Conservation (phyloP, 1,140 invertebrate genomes). For the Drosophila aff. region DNA sequence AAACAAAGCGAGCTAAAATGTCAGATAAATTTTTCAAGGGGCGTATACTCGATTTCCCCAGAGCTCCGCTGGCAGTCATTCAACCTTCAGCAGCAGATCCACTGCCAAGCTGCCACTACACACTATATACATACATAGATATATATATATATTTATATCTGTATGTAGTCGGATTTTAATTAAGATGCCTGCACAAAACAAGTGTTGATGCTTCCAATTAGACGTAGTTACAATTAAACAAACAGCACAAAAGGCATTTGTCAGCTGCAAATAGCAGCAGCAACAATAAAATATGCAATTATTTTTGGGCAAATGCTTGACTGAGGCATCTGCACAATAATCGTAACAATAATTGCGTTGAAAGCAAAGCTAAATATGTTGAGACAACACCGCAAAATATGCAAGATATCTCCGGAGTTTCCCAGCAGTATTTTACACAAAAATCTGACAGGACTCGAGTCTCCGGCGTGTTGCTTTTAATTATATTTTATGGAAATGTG, state of each 20-base stretch:
- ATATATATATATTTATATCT: not conserved
- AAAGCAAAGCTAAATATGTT: slow-evolving; percentile 62
- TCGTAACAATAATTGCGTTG: slow-evolving; percentile 71
- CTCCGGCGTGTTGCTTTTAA: slow-evolving; percentile 69
- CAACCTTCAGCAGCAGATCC: slow-evolving; percentile 63
- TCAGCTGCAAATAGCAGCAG: slow-evolving; percentile 44
- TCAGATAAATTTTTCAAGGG: slow-evolving; percentile 58
- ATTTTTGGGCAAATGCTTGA: slow-evolving; percentile 46
- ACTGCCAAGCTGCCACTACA: slow-evolving; percentile 3
- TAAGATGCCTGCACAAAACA: slow-evolving; percentile 46
- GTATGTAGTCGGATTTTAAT: slow-evolving; percentile 31
- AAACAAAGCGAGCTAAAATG: slow-evolving; percentile 72
- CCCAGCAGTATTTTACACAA: slow-evolving; percentile 38
- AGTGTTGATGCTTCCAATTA: slow-evolving; percentile 66
- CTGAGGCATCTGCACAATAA: slow-evolving; percentile 61
- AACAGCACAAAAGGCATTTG: slow-evolving; percentile 56
- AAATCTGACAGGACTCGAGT: slow-evolving; percentile 15
- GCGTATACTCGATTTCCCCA: slow-evolving; percentile 64
- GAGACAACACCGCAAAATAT: slow-evolving; percentile 63
- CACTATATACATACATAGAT: not conserved
- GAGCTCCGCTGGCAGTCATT: slow-evolving; percentile 58
- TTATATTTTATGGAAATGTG: slow-evolving; percentile 76
- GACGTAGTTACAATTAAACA: slow-evolving; percentile 48
- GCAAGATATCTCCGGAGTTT: slow-evolving; percentile 64
- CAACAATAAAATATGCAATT: slow-evolving; percentile 63